phyloP scores from a whole-genome alignment of 2,888 invertebrate species.

The Osmoderma eremita region DNA sequence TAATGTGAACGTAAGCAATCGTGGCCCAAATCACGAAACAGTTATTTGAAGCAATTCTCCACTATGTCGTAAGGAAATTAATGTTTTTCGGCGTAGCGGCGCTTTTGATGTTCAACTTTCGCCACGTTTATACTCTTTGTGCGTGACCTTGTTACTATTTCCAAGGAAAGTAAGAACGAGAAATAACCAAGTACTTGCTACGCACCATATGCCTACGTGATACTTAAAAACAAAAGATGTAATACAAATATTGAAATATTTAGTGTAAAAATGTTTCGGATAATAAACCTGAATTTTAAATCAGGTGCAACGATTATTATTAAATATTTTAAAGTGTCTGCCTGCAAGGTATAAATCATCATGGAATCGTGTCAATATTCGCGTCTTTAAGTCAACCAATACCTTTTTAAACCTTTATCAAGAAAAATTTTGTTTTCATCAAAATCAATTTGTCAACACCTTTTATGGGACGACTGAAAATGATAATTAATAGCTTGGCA shows the following conservation, averaged over 20 bases:
- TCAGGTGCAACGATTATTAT: no score
- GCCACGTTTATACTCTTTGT: slow-evolving; percentile 10
- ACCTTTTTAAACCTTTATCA: no score
- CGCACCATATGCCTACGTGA: no score
- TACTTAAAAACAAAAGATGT: no score
- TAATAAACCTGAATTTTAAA: no score
- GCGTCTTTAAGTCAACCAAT: no score
- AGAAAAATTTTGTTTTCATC: background rate
- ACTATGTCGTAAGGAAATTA: background rate
- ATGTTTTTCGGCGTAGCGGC: background rate
- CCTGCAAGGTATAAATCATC: no score
- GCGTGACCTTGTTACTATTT: slow-evolving; percentile 29
- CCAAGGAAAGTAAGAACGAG: slow-evolving; percentile 6
- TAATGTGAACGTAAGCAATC: background rate
- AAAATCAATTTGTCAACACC: slow-evolving; percentile 28
- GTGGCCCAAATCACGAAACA: slow-evolving; percentile 7
- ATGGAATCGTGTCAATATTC: no score
- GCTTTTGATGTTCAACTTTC: slow-evolving; percentile 33
- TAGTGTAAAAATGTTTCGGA: no score
- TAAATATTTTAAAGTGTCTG: no score
- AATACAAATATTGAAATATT: no score
- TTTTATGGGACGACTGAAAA: slow-evolving; percentile 17
- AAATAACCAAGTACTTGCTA: no score
- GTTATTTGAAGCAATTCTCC: slow-evolving; percentile 1
- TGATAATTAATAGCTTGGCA: slow-evolving; percentile 2